These are phyloP conservation scores for Cyrtonyx montezumae DNA, from an alignment of 2,113 vertebrate genomes.

Conservation along the genomic window DNA sequence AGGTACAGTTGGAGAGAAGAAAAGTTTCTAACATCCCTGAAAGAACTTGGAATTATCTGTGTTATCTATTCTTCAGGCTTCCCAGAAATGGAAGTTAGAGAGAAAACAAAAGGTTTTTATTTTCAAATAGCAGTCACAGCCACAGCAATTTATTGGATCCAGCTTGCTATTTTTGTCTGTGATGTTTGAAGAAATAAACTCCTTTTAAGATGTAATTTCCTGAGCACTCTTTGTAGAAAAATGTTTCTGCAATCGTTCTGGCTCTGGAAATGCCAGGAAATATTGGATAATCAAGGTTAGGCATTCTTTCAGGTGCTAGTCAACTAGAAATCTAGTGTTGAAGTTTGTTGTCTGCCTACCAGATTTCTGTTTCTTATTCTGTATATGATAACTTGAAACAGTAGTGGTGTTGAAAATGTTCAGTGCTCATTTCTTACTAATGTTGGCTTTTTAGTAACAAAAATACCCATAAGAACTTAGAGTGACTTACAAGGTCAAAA, in stretches of 20 bases:
- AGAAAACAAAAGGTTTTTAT: conserved; percentile 18
- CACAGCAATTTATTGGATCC: background rate
- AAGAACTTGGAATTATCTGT: background rate
- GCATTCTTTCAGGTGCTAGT: background rate
- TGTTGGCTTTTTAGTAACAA: background rate
- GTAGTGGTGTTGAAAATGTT: background rate
- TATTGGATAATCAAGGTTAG: background rate
- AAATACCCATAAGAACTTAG: background rate
- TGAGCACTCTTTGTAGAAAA: background rate
- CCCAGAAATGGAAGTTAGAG: background rate
- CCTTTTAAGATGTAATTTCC: background rate
- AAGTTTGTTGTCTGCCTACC: background rate
- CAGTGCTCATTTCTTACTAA: background rate
- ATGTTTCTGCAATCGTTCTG: background rate
- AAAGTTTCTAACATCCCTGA: conserved; percentile 5
- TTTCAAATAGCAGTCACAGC: background rate
- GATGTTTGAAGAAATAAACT: conserved; percentile 3
- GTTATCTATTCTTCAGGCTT: background rate
- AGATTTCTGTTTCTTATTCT: background rate
- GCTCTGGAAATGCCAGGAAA: background rate
- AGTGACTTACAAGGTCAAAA: background rate
- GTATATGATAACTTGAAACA: background rate
- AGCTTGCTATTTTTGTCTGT: conserved; percentile 1
- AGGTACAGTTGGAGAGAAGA: background rate
- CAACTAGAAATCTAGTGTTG: background rate